These are phyloP conservation scores for Psilopogon haemacephalus DNA, from an alignment of 2,113 vertebrate species.

Conservation along the genomic window DNA sequence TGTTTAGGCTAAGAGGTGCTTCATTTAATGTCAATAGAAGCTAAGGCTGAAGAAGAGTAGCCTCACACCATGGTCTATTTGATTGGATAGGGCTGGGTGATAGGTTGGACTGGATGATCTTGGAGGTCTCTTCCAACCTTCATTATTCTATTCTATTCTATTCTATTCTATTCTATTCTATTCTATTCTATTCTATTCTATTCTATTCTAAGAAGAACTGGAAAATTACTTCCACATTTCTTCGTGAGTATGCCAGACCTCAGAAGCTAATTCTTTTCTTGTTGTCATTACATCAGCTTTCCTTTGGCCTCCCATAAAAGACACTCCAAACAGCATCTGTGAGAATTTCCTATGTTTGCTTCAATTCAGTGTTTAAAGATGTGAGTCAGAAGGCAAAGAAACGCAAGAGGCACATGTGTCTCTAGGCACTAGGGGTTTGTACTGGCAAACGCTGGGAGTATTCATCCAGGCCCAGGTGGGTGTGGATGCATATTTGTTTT, in stretches of 20 bases:
- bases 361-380: background rate
- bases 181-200: too few species aligned
- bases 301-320: background rate
- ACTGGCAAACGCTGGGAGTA: background rate
- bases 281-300: background rate
- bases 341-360: background rate
- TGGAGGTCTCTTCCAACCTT: too few species aligned
- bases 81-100: too few species aligned
- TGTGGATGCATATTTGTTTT: background rate
- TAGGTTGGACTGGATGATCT: too few species aligned
- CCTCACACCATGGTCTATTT: too few species aligned
- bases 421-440: background rate
- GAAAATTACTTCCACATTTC: background rate
- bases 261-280: background rate
- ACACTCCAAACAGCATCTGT: background rate
- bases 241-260: background rate
- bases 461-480: background rate
- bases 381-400: background rate
- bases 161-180: too few species aligned
- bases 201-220: background rate
- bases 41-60: background rate
- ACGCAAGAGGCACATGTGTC: background rate
- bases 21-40: background rate
- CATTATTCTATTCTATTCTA: too few species aligned
- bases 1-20: background rate